Base-by-base conservation (phyloP, 1,140 invertebrate species). In the Proctacanthus coquilletti region DNA sequence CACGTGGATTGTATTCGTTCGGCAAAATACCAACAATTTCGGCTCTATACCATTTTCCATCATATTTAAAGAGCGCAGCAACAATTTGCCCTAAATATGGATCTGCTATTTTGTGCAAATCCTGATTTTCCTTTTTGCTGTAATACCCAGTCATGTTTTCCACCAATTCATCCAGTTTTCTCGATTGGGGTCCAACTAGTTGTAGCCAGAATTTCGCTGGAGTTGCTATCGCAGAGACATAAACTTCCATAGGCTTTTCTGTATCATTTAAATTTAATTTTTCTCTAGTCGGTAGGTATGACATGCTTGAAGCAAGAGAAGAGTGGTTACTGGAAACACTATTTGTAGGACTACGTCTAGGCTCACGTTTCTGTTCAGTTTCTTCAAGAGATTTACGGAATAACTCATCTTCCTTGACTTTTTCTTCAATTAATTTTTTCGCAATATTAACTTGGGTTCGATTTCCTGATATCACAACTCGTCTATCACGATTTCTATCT, bases 171-270 rank as follows among this genome's bases (percentile, higher is more conserved):
- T 88, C 80, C 5, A 88, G 59, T 47, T 80, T 72, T 5, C 70
- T 63, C 4, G 75, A 72, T 48, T 75, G 72, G 2, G 73, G 65
- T 0, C 76, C 74, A 21, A 80, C 65, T 30, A 86, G 69, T 62
- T 91, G 84, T 13, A 88, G 63, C 82, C 84, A 91, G 60, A 91
- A 88, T 18, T 75, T 70, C 2, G 69, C 72, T 10, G 84, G 83
- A n/a, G 71, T 73, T 14, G 76, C 74, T 36, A 84, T 70, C 1
- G 83, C 80, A 2, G 80, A 84, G 2, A 91, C 79, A 61, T 77
- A 87, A 5, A 88, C 78, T 56, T 87, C 75, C 47, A 84, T 70
- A 17, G 66, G 68, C 5, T 71, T 66, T 40, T 75, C 70, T 3
- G 49, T 42, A 6, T 46, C 47, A 6, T 56, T 47, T 33, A 51